Base-by-base conservation (phyloP, 53 echinoderm and acorn worm species). In the Temnopleurus reevesii region DNA sequence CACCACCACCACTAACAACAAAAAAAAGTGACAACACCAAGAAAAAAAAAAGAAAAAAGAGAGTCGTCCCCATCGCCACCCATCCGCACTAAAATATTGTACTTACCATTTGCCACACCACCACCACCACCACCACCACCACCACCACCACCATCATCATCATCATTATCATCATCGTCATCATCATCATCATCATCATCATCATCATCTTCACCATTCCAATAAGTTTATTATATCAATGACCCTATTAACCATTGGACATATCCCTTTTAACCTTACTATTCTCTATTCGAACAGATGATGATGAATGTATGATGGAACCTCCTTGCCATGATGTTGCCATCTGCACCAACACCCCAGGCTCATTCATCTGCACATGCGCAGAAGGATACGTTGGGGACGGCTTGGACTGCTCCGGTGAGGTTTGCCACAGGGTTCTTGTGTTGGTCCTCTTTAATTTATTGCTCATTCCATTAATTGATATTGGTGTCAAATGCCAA, bases 301-400 rank as follows among this genome's bases (percentile, higher is more conserved):
- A 43, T 60, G 61, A 85, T 59, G 86, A 85, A 59, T 85, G 86
- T 8, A n/a, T 33, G 17, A 10, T 17, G 86, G 45, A 13, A 12
- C 5, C 59, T 21, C 45, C 46, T 46, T 85, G 86, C 43, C 86
- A 85, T 17, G 43, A 43, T 6, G 12, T 12, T 4, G 86, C 47
- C 24, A 4, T 28, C 45, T 85, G 86, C 45, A 36, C 45, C 24
- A 85, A 85, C 13, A 59, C 86, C 8, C 86, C 13, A 12, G 86
- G 86, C 36, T 85, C 86, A 10, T 85, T 85, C 30, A 18, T 53
- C 18, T 85, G 86, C 46, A 45, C 60, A 60, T 85, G 86, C 86
- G 61, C 17, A 61, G 44, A 60, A 26, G 86, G 86, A 36, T 85
- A 85, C 61, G 58, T 85, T 29, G 86, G 86, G 19, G 60, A 85